Base-by-base conservation (phyloP, 2,888 invertebrate species). In the Osmoderma eremita region DNA sequence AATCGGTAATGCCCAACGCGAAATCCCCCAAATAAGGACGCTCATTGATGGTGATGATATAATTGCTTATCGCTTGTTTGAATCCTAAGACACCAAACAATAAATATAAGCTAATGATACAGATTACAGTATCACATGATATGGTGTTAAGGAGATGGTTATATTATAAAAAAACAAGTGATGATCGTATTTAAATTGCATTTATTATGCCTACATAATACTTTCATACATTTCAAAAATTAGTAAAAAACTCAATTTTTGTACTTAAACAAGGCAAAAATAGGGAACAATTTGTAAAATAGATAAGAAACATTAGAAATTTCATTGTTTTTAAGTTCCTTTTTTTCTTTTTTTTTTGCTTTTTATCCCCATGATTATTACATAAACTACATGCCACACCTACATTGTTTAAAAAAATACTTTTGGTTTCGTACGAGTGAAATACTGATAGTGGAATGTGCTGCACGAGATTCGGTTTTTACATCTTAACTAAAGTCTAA, bases 381-480 rank as follows among this genome's bases (percentile, higher is more conserved):
- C 12, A n/a, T 51, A 51, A 20, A 51, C 20, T 20, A 48, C 20
- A 8, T 20, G 48, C 20, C 48, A 12, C 18, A 20, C 20, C 12
- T 20, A 48, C 48, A 30, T 38, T 30, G 41, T 39, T 24, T 45
- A 20, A 63, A 51, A 50, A 51, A 63, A 63, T 63, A 63, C 63
- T 50, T 63, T 63, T 41, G 50, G 63, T 51, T 63, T 63, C 63
- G 51, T 24, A 63, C 63, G 51, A 50, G 38, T 50, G 50, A 63
- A 63, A 63, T 63, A 63, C 63, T 63, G 63, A 63, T 51, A 63
- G 18, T 63, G 63, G 63, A 63, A 63, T 63, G 63, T 51, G 54
- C 36, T 63, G 24, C n/a, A 18, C 15, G 51, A 63, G 63, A 51
- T 63, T 63, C 42, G 39, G 39, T 30, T 63, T 36, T 8, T 53